phyloP scores from a whole-genome alignment of 2,888 invertebrate genomes.

The Scaptomyza caliginosa region DNA sequence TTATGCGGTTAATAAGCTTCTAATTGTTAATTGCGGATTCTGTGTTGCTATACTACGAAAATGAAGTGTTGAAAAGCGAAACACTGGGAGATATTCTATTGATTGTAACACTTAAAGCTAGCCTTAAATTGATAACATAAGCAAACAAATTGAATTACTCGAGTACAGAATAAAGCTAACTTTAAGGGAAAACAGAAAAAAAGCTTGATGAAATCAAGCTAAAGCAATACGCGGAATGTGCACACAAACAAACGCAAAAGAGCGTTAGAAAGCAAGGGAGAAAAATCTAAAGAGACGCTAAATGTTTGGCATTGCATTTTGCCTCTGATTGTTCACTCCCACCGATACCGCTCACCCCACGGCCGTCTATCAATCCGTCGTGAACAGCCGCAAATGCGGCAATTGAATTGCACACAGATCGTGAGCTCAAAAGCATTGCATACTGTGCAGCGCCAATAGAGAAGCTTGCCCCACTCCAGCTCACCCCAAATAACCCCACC shows the following conservation, averaged over 20 bases:
- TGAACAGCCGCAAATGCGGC: slow-evolving; percentile 55
- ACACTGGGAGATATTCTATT: slow-evolving; percentile 7
- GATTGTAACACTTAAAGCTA: neutral
- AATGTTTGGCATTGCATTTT: slow-evolving; percentile 48
- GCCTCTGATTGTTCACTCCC: slow-evolving; percentile 11
- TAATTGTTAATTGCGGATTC: slow-evolving; percentile 63
- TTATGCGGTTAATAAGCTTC: slow-evolving; percentile 55
- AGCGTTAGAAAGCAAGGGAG: no score
- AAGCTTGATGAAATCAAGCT: neutral
- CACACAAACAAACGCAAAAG: slow-evolving; percentile 24
- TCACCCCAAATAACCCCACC: neutral
- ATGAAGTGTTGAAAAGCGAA: no score
- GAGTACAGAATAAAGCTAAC: neutral
- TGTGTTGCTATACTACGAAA: neutral
- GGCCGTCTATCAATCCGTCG: neutral
- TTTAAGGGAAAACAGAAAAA: neutral
- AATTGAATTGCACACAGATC: slow-evolving; percentile 69
- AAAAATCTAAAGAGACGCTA: slow-evolving; percentile 6
- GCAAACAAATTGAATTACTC: neutral
- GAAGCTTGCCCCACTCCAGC: neutral
- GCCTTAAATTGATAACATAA: neutral
- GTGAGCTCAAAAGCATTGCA: slow-evolving; percentile 66
- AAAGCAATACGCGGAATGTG: slow-evolving; percentile 28
- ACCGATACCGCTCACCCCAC: neutral
- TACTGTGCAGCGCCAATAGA: slow-evolving; percentile 55